Percentiles rank a stretch among this genome's conserved stretches.
phyloP scores from a whole-genome alignment of 2,797 vertebrate species.

The Heliangelus exortis region DNA sequence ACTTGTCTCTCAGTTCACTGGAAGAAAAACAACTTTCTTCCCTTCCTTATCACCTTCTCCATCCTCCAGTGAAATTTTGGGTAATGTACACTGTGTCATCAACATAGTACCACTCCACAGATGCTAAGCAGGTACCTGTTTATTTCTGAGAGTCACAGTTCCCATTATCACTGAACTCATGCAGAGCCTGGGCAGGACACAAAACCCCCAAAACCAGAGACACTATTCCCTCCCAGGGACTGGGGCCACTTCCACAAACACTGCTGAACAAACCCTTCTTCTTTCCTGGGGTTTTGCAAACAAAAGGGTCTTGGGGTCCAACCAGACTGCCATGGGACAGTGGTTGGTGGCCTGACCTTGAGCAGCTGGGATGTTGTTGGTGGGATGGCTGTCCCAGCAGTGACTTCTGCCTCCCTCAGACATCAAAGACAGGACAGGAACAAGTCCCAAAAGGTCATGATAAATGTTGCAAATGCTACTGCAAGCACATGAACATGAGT shows the following conservation, averaged over 20 bases:
- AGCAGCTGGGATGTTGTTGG: background rate
- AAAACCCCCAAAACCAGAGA: background rate
- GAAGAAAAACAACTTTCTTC: conserved; percentile 28
- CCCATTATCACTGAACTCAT: background rate
- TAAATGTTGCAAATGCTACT: background rate
- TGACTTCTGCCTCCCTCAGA: background rate
- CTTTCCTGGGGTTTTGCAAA: background rate
- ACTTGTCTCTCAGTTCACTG: background rate
- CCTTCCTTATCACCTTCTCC: background rate
- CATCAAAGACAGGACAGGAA: background rate
- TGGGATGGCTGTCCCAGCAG: background rate
- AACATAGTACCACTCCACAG: background rate
- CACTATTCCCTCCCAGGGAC: rapidly evolving
- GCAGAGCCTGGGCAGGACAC: background rate
- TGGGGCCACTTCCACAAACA: background rate
- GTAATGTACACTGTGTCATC: conserved; percentile 32
- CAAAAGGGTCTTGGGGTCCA: background rate
- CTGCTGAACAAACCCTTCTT: background rate
- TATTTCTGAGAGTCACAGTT: background rate
- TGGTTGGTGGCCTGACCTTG: background rate
- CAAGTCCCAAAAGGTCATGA: background rate
- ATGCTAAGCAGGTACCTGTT: background rate
- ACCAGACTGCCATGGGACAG: rapidly evolving
- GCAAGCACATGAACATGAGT: background rate
- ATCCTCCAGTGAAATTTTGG: conserved; percentile 3